These are phyloP conservation scores for Panulirus ornatus DNA, from an alignment of 1,140 invertebrate genomes.

Conservation along the genomic window DNA sequence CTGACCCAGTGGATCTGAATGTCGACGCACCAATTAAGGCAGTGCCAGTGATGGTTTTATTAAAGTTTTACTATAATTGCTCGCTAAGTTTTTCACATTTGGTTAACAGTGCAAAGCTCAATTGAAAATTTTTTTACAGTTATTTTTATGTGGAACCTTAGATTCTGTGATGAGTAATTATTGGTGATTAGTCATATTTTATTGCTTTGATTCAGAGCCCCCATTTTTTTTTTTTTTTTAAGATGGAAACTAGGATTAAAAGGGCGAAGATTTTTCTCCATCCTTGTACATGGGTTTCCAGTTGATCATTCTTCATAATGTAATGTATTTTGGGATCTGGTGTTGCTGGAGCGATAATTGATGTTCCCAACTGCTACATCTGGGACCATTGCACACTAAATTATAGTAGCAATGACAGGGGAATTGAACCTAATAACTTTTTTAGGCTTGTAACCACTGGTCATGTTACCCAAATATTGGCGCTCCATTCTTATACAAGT, in stretches of 20 bases:
- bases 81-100: not conserved
- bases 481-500: slow-evolving; percentile 51
- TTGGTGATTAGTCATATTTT: slow-evolving; percentile 33
- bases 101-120: not conserved
- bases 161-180: slow-evolving; percentile 40
- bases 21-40: not conserved
- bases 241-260: too few relatives aligned
- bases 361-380: not conserved
- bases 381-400: not conserved
- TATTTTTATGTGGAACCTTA: slow-evolving; percentile 15
- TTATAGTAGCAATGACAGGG: not conserved
- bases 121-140: not conserved
- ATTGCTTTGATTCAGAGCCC: not conserved
- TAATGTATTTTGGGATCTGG: not conserved
- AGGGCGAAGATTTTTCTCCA: not conserved
- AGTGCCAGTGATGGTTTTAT: slow-evolving; percentile 13
- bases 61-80: not conserved
- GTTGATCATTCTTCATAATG: not conserved
- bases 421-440: slow-evolving; percentile 4
- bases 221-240: not conserved
- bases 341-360: not conserved
- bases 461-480: slow-evolving; percentile 26
- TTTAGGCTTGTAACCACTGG: slow-evolving; percentile 27
- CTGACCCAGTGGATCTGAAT: slow-evolving; percentile 13
- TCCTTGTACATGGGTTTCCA: not conserved